A percentile compares a stretch with the other conserved stretches of the same genome.
Conservation (phyloP, 1,140 invertebrate genomes). For the Eriosoma lanigerum region DNA sequence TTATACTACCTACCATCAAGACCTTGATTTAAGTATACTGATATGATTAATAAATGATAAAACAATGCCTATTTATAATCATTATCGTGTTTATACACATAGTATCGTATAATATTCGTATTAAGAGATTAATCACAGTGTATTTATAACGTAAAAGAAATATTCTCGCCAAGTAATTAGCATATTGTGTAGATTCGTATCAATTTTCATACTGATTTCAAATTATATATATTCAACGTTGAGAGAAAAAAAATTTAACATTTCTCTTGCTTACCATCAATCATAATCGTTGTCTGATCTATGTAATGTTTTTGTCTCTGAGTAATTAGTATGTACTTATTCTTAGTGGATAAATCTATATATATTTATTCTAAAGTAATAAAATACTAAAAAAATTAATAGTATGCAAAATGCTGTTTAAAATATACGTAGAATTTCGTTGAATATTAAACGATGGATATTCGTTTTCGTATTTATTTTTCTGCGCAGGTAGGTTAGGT, state of each 20-base stretch:
- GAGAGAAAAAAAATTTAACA: neutral
- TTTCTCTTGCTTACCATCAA: neutral
- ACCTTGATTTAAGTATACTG: neutral
- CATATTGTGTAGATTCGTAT: conserved; percentile 13
- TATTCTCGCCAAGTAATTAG: neutral
- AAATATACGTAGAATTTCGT: neutral
- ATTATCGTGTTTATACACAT: neutral
- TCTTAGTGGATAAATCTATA: no score
- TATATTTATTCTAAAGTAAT: no score
- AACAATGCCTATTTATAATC: neutral
- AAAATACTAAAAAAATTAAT: neutral
- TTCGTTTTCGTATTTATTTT: neutral
- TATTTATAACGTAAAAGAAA: conserved; percentile 10
- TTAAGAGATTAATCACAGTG: neutral
- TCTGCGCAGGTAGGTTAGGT: no score
- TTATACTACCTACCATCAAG: no score
- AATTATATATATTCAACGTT: neutral
- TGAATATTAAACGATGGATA: neutral
- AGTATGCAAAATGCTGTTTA: neutral
- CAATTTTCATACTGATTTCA: neutral
- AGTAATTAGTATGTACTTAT: conserved; percentile 7
- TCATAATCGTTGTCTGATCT: conserved; percentile 2
- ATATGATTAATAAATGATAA: neutral
- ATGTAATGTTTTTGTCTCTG: neutral
- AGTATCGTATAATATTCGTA: conserved; percentile 3